Base-by-base conservation (phyloP, 1,140 invertebrate genomes). In the Drosophila tristis region DNA sequence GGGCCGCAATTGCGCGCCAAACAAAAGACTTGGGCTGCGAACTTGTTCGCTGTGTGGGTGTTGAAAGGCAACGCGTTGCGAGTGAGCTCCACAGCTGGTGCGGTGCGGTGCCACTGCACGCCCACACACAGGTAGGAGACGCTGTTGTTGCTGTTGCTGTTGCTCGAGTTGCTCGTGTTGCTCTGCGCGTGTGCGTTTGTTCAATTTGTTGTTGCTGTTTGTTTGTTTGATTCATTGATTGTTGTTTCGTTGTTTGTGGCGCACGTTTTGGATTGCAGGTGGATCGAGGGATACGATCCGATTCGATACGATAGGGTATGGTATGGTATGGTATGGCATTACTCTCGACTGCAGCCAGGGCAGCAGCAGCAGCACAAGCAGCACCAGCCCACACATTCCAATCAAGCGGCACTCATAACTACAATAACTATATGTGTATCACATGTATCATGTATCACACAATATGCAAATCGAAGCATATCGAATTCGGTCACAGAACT, bases 21-120 rank as follows among this genome's bases (percentile, higher is more conserved):
- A 89, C 84, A 87, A 87, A 87, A 87, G 84, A 89, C 84, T 89
- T 87, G 59, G 66, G 67, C 76, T 64, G 56, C 84, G 81, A 89
- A 89, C 84, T 89, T 89, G 84, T 89, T 89, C 62, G 85, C 42
- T 56, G 84, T 57, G 84, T 89, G 84, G 84, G 84, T 60, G 84
- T 89, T 86, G 77, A 74, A 79, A 82, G 65, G 80, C 77, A 79
- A 59, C 76, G 76, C 75, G 75, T 73, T 80, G 78, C 78, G 63
- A 68, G 43, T 26, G 39, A 47, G 43, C 26, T 53, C 61, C 60
- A 45, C 60, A 45, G n/a, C 61, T 62, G 59, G 11, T 50, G 47
- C 45, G 59, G 11, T 50, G 47, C 45, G 3, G 4, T 25, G 23
- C 23, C 15, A 42, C 48, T 63, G 62, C 66, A 70, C 71, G 73